Base-by-base conservation (phyloP, 1,140 invertebrate genomes). In the Marisa cornuarietis region DNA sequence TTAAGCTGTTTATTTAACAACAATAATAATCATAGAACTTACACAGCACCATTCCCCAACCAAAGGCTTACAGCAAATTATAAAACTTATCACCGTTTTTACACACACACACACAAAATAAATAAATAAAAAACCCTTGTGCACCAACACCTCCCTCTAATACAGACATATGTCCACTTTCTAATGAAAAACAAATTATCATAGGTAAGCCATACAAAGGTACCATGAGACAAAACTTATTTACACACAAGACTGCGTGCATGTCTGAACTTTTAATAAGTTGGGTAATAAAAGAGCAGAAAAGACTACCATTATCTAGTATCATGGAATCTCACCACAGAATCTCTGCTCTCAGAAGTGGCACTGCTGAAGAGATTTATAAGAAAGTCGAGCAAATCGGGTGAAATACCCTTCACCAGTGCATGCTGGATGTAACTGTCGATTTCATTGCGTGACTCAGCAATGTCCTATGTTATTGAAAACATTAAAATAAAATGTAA, bases 381-480 rank as follows among this genome's bases (percentile, higher is more conserved):
- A 82, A 69, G 68, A 84, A 83, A 74, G 77, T 82, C 81, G 14
- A 89, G 51, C 16, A 83, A 84, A 24, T 87, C 84, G 73, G 82
- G 84, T 54, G 78, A 83, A 49, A 87, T 82, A 5, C 83, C 85
- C 52, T 75, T 68, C 62, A 83, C 78, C 63, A 87, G 62, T 51
- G 82, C 83, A 68, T 83, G 72, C n/a, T 81, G 79, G 6, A 87
- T 75, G 71, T 82, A 79, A 54, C 81, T 71, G 26, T 22, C n/a
- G 8, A 69, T 14, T 13, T 31, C 24, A 14, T 61, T 18, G 62
- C 63, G 58, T n/a, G 78, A 42, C 71, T 71, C 76, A 24, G 68
- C 24, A 63, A 58, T 31, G 22, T 18, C 63, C 49, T 18, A 11
- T 0, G 26, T 26, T 73, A 66, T 87, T 79, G 79, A 85, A 65